Percentiles rank a stretch among this genome's conserved stretches.
Evolutionary conservation across 2,797 vertebrate species (phyloP).

Genomic region (Phaenicophaeus curvirostris): DNA sequence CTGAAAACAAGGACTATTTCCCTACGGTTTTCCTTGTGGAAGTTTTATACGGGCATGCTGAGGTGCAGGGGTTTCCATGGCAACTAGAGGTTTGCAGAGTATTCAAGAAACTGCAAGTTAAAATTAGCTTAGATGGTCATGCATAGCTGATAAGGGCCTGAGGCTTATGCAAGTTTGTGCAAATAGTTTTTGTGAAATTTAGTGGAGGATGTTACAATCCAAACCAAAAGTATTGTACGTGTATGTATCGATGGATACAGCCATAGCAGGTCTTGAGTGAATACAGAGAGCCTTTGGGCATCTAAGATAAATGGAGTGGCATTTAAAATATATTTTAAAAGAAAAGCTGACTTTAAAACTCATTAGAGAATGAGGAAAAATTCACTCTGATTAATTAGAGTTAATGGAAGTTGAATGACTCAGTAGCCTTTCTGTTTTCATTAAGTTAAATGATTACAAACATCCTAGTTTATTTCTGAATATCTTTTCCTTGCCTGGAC

Average conservation of each 20-base stretch:
- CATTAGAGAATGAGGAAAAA: background rate
- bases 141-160: conserved; percentile 26
- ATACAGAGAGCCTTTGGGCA: background rate
- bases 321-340: background rate
- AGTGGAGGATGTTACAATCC: background rate
- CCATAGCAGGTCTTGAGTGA: background rate
- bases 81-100: conserved; percentile 39
- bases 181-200: conserved; percentile 10
- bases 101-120: conserved; percentile 41
- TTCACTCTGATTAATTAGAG: background rate
- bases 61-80: conserved; percentile 48
- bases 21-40: background rate
- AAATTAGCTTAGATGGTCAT: conserved; percentile 54
- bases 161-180: background rate
- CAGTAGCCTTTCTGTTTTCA: background rate
- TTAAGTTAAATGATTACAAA: background rate
- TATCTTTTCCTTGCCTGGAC: background rate
- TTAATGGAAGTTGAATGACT: background rate
- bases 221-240: fast-evolving
- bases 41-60: background rate
- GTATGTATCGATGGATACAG: background rate
- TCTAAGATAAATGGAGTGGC: background rate
- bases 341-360: background rate
- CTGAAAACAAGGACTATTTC: background rate
- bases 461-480: background rate